phyloP scores from a whole-genome alignment of 1,140 invertebrate species.

The Lanistes nyassanus region DNA sequence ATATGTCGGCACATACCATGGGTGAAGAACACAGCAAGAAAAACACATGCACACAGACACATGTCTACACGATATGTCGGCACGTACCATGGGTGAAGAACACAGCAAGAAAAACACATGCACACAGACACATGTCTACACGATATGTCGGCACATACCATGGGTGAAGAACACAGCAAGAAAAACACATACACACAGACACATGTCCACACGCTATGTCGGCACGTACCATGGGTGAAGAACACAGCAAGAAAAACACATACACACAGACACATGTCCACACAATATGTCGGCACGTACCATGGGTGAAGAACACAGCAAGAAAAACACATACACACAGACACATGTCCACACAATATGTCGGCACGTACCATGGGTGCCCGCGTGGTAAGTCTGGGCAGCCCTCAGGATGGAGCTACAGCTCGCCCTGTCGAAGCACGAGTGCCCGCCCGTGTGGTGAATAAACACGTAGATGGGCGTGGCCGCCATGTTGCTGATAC shows the following conservation, averaged over 20 bases:
- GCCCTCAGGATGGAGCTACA: conserved; percentile 71
- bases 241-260: no score
- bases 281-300: not conserved
- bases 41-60: not conserved
- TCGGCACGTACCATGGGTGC: conserved; percentile 44
- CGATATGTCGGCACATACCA: not conserved
- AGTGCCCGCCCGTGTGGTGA: conserved; percentile 75
- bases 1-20: not conserved
- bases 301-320: no score
- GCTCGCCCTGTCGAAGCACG: conserved; percentile 70
- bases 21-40: no score
- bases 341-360: not conserved
- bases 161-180: no score
- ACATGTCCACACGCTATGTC: not conserved
- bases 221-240: no score
- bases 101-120: no score
- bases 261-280: not conserved
- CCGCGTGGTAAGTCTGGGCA: conserved; percentile 80
- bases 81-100: no score
- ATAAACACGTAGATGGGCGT: conserved; percentile 62
- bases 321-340: not conserved
- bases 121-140: not conserved
- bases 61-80: not conserved
- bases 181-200: not conserved
- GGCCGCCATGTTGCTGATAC: conserved; percentile 15